A percentile compares a stretch with the other conserved stretches of the same genome.
Conservation (phyloP, 2,113 vertebrate species). For the Chitala chitala region DNA sequence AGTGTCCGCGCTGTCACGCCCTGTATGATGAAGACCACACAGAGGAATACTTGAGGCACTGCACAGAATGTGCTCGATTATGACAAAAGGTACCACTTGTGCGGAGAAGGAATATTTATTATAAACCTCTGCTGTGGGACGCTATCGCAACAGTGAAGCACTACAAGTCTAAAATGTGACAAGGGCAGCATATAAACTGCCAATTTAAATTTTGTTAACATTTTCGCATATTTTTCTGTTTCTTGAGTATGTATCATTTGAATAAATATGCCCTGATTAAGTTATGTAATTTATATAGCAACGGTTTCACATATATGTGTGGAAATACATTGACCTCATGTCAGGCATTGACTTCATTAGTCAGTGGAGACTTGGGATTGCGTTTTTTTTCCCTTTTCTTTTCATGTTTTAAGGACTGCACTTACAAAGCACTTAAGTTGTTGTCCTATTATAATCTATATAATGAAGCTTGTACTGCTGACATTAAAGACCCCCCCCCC, state of each 20-base stretch:
- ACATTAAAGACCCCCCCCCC: neutral
- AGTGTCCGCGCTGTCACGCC: conserved; percentile 77
- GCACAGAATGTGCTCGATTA: conserved; percentile 68
- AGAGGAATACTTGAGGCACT: conserved; percentile 74
- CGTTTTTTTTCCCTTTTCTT: neutral
- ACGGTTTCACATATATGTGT: neutral
- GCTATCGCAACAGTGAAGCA: neutral
- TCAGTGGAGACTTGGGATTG: too few relatives aligned
- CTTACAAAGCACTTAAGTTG: neutral
- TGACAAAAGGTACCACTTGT: conserved; percentile 36
- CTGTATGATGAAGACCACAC: conserved; percentile 65
- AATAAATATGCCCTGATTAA: conserved; percentile 1
- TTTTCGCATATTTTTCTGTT: neutral
- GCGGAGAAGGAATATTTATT: neutral
- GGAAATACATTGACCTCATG: neutral
- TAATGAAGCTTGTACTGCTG: neutral
- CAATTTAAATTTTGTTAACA: neutral
- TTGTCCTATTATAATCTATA: neutral
- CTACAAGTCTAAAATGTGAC: neutral
- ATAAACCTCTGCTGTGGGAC: neutral
- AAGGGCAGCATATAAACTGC: neutral
- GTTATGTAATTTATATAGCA: conserved; percentile 10
- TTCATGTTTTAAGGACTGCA: neutral
- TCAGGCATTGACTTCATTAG: too few relatives aligned
- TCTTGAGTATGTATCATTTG: neutral